phyloP scores from a whole-genome alignment of 2,888 invertebrate genomes.

The Platypus cylindrus region DNA sequence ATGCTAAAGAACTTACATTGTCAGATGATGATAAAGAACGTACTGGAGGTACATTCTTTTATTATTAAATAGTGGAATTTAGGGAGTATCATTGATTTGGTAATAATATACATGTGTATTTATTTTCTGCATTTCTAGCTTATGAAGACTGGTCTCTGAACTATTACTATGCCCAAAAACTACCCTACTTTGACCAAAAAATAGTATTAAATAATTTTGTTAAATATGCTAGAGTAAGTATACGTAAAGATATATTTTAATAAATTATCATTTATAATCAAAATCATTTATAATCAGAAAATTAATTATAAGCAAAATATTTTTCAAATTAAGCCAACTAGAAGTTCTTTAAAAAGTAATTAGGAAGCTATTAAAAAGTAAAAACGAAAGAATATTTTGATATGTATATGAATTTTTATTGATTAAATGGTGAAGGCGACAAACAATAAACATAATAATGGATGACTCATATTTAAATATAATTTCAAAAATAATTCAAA shows the following conservation, averaged over 20 bases:
- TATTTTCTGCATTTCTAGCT: conserved; percentile 34
- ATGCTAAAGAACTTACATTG: conserved; percentile 45
- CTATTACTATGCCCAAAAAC: conserved; percentile 43
- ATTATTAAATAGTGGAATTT: background rate
- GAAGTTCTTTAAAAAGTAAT: too few relatives aligned
- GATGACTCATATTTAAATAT: too few relatives aligned
- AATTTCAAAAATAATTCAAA: too few relatives aligned
- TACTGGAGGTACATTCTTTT: conserved; percentile 30
- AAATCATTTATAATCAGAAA: too few relatives aligned
- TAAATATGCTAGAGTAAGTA: conserved; percentile 43
- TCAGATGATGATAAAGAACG: conserved; percentile 45
- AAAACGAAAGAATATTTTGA: too few relatives aligned
- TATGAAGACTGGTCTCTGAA: conserved; percentile 50
- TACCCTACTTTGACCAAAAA: conserved; percentile 44
- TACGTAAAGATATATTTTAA: background rate
- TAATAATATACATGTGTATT: background rate
- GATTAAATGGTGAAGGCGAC: too few relatives aligned
- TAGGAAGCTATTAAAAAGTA: too few relatives aligned
- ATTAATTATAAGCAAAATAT: too few relatives aligned
- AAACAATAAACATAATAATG: too few relatives aligned
- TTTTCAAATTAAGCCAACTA: too few relatives aligned
- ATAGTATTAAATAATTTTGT: conserved; percentile 49
- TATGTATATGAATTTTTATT: too few relatives aligned
- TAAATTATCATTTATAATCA: too few relatives aligned
- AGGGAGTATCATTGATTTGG: background rate